Evolutionary conservation across 2,113 vertebrate species (phyloP), one percentile per base, ranked within the genome.

Genomic region (Nibea albiflora): DNA sequence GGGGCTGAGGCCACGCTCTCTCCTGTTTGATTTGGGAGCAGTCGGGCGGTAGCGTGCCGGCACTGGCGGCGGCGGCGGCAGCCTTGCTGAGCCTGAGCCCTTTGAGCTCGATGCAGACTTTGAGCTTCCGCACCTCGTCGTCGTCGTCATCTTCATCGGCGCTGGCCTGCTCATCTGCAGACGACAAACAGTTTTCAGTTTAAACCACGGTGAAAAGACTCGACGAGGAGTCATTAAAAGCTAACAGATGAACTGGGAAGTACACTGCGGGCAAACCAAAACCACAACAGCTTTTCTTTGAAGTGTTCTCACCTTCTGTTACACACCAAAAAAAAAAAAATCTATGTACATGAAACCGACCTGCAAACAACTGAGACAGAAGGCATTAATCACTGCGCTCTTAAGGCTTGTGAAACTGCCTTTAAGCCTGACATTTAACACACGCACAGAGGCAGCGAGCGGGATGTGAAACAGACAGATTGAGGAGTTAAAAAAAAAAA

Each of bases 91-190:
- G 98, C 88, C 98, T 96, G 94, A 99, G 96, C 77, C 98, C 98
- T 90, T 97, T 98, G 92, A 99, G 96, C 96, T 99, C 98, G 89
- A 99, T 99, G 94, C 98, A 97, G 93, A 99, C 98, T 92, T 99
- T 99, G 92, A 99, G 96, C 94, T 99, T 98, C 90, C 96, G 96
- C 92, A 99, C 97, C 92, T 99, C 98, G 88, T 98, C 97, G 5
- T 94, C 97, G 6, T 94, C 92, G 0, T 92, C 93, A 0, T 92
- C 92, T 0, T 93, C 92, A 0, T 84, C 87, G 0, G 31, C 57
- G 12, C 71, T 75, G 54, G 63, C 26, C 52, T 82, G 88, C 67
- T 91, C 91, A 22, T 90, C 92, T 92, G 80, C 10, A 26, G 24
- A 83, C 9, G 47, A 76, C 14, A 64, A 3, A 44, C 35, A 39